Conservation (phyloP, 2,113 vertebrate genomes). For the Accipiter cooperii region DNA sequence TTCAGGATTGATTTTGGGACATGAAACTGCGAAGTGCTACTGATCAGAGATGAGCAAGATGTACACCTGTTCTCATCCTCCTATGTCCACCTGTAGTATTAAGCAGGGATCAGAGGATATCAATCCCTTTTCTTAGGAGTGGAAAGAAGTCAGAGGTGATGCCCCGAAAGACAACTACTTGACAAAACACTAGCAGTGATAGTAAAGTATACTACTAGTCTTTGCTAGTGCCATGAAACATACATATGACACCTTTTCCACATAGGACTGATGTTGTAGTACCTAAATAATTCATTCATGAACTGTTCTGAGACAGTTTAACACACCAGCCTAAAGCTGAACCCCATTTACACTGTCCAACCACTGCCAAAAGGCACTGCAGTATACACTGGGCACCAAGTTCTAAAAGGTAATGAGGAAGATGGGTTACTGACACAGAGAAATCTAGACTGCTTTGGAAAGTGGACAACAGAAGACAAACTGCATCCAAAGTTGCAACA, state of each 20-base stretch:
- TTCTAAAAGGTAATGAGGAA: background rate
- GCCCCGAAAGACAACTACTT: background rate
- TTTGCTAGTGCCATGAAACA: background rate
- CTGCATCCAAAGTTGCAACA: background rate
- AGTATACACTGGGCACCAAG: background rate
- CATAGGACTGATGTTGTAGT: background rate
- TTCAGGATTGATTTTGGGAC: background rate
- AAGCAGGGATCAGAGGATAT: background rate
- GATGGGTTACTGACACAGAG: background rate
- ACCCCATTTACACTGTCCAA: background rate
- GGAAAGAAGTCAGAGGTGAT: background rate
- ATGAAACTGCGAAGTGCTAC: background rate
- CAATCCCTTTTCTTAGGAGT: background rate
- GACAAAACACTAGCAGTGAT: background rate
- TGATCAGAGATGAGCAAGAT: background rate
- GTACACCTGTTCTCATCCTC: background rate
- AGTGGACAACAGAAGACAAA: background rate
- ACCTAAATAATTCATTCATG: background rate
- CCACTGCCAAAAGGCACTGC: background rate
- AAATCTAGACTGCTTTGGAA: background rate
- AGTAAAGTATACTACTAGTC: background rate
- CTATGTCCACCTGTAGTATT: background rate
- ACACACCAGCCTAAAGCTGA: background rate
- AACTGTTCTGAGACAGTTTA: background rate
- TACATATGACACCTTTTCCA: background rate